Evolutionary conservation across 2,113 vertebrate genomes (phyloP), one percentile per base, ranked within the genome.

Genomic region (Saccopteryx bilineata): DNA sequence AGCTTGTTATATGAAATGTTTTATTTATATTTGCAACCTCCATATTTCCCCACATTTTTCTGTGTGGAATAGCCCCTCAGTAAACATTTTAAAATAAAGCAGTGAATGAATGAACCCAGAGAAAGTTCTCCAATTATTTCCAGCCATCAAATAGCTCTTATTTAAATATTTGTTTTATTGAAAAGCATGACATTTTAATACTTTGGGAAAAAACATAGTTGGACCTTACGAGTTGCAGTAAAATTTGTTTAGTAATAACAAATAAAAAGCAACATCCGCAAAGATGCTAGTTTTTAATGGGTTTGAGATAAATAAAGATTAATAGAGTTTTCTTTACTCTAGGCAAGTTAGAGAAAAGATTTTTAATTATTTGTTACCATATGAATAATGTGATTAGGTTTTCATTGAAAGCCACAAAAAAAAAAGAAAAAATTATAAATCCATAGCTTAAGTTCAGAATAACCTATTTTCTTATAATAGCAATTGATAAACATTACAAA

Each of bases 61-160:
- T 87, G 7, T 80, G 1, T 63, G 52, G n/a, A 54, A 28, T 63
- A 80, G 10, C 33, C 17, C 24, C 1, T 89, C 24, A 66, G 12
- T 26, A 89, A 93, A 75, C 46, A 54, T 90, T 68, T 84, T 65
- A 28, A 39, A 54, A 26, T 85, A 84, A 94, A 95, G 21, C 15
- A 65, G 9, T 50, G 66, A 87, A 76, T 60, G 23, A 93, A 81
- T 33, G 5, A 82, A 78, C 7, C 15, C 7, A 89, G 31, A 28
- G 48, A 66, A 92, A 80, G 50, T 0, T 69, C 31, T 87, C 5
- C 9, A 79, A 8, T 74, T 91, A 87, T 92, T 82, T 15, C 23
- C 33, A 81, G 52, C 8, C 23, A 85, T 63, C 39, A 89, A 60
- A 83, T 56, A 69, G 2, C 15, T 66, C 15, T 82, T 90, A 78